These are phyloP conservation scores for Acanthococcus lagerstroemiae DNA, from an alignment of 2,888 invertebrate genomes.

Conservation along the genomic window DNA sequence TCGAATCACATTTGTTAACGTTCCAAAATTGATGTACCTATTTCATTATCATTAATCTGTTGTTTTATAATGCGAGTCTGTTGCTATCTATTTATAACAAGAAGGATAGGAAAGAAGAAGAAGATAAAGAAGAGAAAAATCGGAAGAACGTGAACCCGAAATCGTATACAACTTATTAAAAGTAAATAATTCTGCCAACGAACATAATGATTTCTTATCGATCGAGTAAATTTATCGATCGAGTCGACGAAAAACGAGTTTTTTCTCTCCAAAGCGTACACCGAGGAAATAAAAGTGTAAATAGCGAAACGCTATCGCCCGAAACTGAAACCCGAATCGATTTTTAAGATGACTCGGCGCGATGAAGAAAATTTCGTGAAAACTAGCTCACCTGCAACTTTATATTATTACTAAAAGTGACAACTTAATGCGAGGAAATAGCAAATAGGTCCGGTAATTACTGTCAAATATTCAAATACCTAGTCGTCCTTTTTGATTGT, in stretches of 20 bases:
- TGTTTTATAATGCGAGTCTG: constrained; percentile 19
- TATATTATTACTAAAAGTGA: no score
- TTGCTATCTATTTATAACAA: background rate
- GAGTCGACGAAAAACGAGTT: background rate
- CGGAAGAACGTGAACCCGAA: background rate
- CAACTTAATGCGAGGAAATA: no score
- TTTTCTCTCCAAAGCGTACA: background rate
- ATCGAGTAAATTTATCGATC: constrained; percentile 16
- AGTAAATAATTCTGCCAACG: constrained; percentile 19
- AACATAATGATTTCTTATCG: constrained; percentile 4
- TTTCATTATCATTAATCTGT: constrained; percentile 24
- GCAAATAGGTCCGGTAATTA: no score
- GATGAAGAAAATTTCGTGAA: no score
- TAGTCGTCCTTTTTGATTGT: no score
- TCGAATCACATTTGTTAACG: constrained; percentile 26
- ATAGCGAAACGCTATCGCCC: background rate
- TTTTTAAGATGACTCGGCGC: no score
- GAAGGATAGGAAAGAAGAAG: background rate
- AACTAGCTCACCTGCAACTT: no score
- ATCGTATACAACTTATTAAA: constrained; percentile 18
- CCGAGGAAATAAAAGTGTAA: background rate
- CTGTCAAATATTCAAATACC: background rate
- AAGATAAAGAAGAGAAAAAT: background rate
- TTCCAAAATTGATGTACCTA: constrained; percentile 26
- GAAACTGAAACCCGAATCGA: no score